Base-by-base conservation (phyloP, 1,140 invertebrate genomes). In the Cydia amplana region DNA sequence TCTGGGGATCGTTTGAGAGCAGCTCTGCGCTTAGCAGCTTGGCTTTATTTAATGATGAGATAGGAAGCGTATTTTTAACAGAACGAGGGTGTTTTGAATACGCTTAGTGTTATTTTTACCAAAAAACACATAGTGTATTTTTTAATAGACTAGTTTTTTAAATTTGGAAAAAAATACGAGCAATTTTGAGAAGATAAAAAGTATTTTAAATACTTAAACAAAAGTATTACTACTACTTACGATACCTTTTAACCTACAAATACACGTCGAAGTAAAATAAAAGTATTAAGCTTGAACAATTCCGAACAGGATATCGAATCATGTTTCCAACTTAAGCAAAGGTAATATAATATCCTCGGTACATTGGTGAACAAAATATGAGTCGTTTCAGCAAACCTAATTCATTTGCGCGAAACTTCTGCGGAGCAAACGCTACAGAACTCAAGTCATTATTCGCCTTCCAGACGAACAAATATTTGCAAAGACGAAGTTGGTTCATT, bases 391-490 rank as follows among this genome's bases (percentile, higher is more conserved):
- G 74, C 73, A 80, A 79, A 76, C 76, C 63, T 51, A 74, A 74
- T 65, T 70, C 65, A 70, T 70, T 70, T 43, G 72, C 43, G 51
- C 51, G 36, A 75, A 81, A 83, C 65, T 79, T 81, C 51, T 18
- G 74, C 77, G 40, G 55, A 60, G 73, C 51, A 28, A 43, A 43
- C 65, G 65, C 65, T 70, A 70, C 73, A 76, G 25, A 78, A 79
- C 73, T 77, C 43, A 49, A 76, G 63, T 78, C 78, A 82, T 85
- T 82, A 85, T 80, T 80, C 78, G 75, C 72, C 74, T 76, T 81
- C 77, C 84, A 87, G 84, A 85, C 86, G 78, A 77, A 81, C 80
- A 85, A 87, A 89, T 87, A 90, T 90, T 87, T 87, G 82, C 79
- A 84, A 70, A 82, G 83, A 86, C 84, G 80, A 87, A 87, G 77